These are phyloP conservation scores for Crematogaster levior DNA, from an alignment of 2,888 invertebrate genomes.

Conservation along the genomic window DNA sequence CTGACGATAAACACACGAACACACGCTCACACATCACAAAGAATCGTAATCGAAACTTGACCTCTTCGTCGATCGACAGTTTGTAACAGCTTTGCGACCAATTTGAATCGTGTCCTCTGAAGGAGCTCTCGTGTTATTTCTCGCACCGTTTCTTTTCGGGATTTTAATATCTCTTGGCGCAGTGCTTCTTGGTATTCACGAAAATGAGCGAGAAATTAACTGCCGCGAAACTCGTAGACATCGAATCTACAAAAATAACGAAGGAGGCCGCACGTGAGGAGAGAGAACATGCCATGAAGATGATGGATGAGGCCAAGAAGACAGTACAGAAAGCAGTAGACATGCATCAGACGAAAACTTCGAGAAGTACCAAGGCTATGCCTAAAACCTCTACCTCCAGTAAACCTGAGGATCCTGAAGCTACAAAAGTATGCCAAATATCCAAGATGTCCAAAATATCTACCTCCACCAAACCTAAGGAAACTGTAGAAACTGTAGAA, in stretches of 20 bases:
- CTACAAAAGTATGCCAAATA: neutral
- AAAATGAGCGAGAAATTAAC: conserved; percentile 15
- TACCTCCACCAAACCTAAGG: neutral
- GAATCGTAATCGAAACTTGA: neutral
- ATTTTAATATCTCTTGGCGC: neutral
- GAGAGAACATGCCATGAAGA: neutral
- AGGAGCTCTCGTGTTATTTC: neutral
- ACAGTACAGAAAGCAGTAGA: neutral
- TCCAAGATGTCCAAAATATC: neutral
- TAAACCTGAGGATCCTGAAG: neutral
- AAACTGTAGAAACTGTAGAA: neutral
- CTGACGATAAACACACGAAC: conserved; percentile 74
- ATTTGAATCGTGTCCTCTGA: neutral
- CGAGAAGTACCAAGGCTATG: neutral
- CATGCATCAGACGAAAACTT: neutral
- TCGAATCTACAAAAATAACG: neutral
- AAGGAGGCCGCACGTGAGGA: neutral
- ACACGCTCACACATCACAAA: conserved; percentile 2
- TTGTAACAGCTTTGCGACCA: neutral
- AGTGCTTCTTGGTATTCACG: neutral
- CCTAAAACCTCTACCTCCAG: neutral
- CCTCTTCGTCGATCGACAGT: conserved; percentile 13
- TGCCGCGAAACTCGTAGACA: neutral
- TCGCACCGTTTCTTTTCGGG: neutral
- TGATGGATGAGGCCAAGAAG: neutral